Conservation (phyloP, 30 jellyfish, hydroid and myxozoan genomes). For the Chrysaora quinquecirrha region DNA sequence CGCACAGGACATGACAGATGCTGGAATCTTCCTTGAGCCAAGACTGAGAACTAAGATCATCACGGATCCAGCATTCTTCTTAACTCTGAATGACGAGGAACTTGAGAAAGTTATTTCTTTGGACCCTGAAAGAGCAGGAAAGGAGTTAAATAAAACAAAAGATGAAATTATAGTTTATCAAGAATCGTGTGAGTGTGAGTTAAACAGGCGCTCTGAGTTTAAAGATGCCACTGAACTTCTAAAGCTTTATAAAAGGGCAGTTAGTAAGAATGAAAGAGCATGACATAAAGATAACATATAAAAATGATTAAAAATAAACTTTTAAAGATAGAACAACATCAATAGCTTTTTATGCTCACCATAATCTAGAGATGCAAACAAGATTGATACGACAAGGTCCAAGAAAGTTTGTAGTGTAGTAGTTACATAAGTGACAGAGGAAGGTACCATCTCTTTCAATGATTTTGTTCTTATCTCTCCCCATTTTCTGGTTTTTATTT, state of each 20-base stretch:
- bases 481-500: no score
- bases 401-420: no score
- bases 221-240: slow-evolving; percentile 60
- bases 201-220: slow-evolving; percentile 36
- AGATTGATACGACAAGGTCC: no score
- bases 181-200: slow-evolving; percentile 60
- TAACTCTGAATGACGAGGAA: slow-evolving; percentile 29
- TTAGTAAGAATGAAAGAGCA: neutral
- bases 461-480: no score
- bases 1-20: slow-evolving; percentile 47
- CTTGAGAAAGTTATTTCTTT: slow-evolving; percentile 34
- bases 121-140: slow-evolving; percentile 23
- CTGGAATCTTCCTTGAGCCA: slow-evolving; percentile 13
- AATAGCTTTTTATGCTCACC: no score
- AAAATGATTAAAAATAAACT: no score
- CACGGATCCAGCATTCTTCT: slow-evolving; percentile 54
- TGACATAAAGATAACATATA: no score
- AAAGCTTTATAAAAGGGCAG: slow-evolving; percentile 12
- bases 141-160: slow-evolving; percentile 18
- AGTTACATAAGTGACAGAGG: no score
- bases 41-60: slow-evolving; percentile 14
- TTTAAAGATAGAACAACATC: no score
- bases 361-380: no score
- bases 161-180: slow-evolving; percentile 38
- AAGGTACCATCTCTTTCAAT: no score